phyloP scores from a whole-genome alignment of 2,797 vertebrate species.

The Bovichtus variegatus region DNA sequence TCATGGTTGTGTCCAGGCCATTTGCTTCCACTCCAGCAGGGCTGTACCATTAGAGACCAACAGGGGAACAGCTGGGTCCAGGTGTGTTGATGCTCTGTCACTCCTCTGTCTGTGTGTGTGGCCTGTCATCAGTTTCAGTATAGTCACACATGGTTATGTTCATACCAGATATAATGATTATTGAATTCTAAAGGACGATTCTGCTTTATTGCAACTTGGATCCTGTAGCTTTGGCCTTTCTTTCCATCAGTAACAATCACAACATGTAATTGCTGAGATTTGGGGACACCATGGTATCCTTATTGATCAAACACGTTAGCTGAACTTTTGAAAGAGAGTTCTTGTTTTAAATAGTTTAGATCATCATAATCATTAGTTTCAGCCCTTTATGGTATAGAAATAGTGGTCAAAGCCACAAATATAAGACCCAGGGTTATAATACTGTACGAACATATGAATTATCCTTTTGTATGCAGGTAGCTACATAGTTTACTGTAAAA shows the following conservation, averaged over 20 bases:
- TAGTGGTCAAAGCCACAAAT: neutral
- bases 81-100: slow-evolving; percentile 49
- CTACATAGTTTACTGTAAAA: neutral
- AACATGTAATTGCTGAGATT: neutral
- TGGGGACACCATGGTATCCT: neutral
- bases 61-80: slow-evolving; percentile 69
- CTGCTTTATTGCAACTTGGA: neutral
- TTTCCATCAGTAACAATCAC: neutral
- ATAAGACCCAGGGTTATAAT: neutral
- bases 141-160: slow-evolving; percentile 5
- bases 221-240: neutral
- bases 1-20: slow-evolving; percentile 58
- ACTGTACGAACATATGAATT: neutral
- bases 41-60: slow-evolving; percentile 71
- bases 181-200: neutral
- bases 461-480: neutral
- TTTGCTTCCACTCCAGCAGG: slow-evolving; percentile 62
- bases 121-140: slow-evolving; percentile 10
- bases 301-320: neutral
- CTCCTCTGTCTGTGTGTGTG: slow-evolving; percentile 7
- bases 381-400: neutral
- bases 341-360: no score
- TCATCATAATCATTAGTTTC: neutral
- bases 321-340: neutral
- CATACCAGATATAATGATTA: neutral